These are phyloP conservation scores for Myotis planiceps DNA, from an alignment of 2,797 vertebrate genomes.

Conservation along the genomic window DNA sequence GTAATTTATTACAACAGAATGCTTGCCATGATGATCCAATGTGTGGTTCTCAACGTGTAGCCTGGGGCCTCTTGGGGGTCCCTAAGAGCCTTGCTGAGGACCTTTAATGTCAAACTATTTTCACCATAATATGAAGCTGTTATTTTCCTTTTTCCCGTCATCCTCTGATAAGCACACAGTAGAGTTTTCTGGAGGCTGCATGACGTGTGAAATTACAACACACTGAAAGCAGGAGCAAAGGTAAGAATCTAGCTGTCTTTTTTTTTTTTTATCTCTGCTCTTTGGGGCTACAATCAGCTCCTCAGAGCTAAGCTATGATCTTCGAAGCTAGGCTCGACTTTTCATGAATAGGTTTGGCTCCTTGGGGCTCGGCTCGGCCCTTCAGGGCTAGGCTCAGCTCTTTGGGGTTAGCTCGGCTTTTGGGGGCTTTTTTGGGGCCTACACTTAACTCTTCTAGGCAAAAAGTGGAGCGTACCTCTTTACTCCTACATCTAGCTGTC, in stretches of 20 bases:
- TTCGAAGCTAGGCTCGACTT: no score
- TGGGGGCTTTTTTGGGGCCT: no score
- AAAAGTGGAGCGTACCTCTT: no score
- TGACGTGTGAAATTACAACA: not conserved
- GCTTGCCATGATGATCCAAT: not conserved
- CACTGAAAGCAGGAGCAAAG: not conserved
- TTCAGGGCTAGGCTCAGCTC: no score
- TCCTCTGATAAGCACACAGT: not conserved
- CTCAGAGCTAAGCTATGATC: no score
- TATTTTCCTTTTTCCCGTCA: not conserved
- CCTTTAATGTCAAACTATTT: not conserved
- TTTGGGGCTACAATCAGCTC: no score
- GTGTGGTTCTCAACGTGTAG: not conserved
- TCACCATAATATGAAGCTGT: not conserved
- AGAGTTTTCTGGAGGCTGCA: not conserved
- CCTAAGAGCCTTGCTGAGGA: not conserved
- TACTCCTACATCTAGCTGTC: not conserved
- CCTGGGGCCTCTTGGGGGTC: not conserved
- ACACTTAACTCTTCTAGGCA: no score
- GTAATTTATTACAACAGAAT: not conserved
- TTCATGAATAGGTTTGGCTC: no score
- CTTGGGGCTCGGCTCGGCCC: no score
- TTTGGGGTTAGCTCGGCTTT: no score
- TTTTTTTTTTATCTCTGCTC: no score
- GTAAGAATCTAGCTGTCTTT: not conserved